These are phyloP conservation scores for Brachionus rubens DNA, from an alignment of 1,140 invertebrate species.

Conservation along the genomic window DNA sequence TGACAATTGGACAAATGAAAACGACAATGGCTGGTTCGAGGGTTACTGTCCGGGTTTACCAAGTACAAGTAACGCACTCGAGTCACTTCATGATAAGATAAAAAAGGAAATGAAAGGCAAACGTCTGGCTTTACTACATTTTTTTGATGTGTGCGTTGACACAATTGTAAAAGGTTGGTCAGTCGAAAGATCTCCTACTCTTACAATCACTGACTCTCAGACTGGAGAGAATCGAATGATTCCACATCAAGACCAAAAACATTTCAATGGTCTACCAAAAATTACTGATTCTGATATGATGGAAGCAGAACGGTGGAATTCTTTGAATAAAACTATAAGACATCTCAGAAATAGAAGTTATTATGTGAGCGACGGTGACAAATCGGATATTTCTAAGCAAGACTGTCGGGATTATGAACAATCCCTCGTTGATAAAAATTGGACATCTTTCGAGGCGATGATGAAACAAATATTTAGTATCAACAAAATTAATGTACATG, in stretches of 20 bases:
- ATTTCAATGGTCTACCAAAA: background rate
- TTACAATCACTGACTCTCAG: background rate
- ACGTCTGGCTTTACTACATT: background rate
- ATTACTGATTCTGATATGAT: background rate
- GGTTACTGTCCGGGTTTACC: background rate
- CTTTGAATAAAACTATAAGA: background rate
- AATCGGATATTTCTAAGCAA: too few relatives aligned
- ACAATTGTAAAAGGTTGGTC: background rate
- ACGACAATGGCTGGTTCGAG: background rate
- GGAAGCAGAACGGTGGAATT: background rate
- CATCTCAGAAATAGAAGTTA: background rate
- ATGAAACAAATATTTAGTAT: slow-evolving; percentile 17
- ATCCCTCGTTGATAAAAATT: background rate
- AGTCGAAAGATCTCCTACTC: background rate
- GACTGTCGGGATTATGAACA: background rate
- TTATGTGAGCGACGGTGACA: background rate
- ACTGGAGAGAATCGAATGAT: background rate
- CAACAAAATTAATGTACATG: background rate
- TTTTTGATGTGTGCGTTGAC: background rate
- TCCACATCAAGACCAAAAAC: background rate
- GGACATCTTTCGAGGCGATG: background rate
- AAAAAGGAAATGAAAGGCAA: background rate
- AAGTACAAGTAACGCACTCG: background rate
- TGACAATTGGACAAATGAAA: background rate
- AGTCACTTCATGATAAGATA: background rate